Evolutionary conservation across 2,888 invertebrate genomes (phyloP).

Genomic region (Yponomeuta cagnagella): DNA sequence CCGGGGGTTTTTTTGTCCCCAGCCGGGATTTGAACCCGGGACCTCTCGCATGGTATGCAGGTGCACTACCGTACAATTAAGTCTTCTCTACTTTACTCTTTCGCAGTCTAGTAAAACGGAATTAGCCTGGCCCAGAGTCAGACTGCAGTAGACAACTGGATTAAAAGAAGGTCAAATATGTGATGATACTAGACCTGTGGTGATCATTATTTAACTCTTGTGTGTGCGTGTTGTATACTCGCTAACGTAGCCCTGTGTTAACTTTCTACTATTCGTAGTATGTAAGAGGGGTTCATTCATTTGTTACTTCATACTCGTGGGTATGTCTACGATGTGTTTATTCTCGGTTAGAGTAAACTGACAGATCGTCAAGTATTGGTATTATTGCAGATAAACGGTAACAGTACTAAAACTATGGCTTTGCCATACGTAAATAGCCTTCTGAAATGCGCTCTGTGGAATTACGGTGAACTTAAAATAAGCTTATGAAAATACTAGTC

Average conservation of each 20-base stretch:
- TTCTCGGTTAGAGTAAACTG: not conserved
- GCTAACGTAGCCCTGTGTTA: not conserved
- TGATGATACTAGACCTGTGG: no score
- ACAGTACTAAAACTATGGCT: not conserved
- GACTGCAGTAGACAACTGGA: no score
- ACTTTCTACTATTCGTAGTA: not conserved
- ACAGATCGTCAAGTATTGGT: not conserved
- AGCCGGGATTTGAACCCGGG: conserved; percentile 76
- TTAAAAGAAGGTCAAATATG: no score
- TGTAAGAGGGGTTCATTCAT: not conserved
- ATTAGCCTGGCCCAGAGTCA: no score
- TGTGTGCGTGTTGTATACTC: not conserved
- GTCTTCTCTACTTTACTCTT: no score
- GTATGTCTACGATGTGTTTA: not conserved
- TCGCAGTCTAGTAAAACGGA: no score
- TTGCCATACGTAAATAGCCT: not conserved
- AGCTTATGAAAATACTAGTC: not conserved
- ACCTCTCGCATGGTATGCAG: conserved; percentile 61
- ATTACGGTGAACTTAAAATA: not conserved
- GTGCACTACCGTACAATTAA: no score
- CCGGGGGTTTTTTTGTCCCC: no score
- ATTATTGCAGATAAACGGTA: not conserved
- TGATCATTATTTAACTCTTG: no score
- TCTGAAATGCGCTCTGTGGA: not conserved
- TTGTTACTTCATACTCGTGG: not conserved